Base-by-base conservation (phyloP, 2,113 vertebrate genomes). In the Xyliphius kryptos region DNA sequence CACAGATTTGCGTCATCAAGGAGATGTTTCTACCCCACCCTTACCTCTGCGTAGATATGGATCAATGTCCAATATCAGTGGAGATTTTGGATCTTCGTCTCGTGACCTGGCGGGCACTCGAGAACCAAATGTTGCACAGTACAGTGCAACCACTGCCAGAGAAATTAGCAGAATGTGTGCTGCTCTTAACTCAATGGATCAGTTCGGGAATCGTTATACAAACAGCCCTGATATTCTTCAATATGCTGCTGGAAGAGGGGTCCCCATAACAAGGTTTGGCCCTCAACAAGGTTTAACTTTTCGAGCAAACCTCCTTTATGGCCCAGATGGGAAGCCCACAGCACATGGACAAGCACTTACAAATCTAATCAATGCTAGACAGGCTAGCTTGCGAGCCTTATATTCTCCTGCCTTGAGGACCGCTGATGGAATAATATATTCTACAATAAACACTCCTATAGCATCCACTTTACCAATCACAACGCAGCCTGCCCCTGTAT, bases 111-210 rank as follows among this genome's bases (percentile, higher is more conserved):
- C 87, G 46, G 88, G 78, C 69, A 87, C 90, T 75, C 93, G 91
- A 67, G 93, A 97, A 67, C 87, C 94, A 66, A 98, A 91, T 78
- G 82, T 98, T 76, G 93, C 94, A 67, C 93, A 97, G 62, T 97
- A 97, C 74, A 97, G 96, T 57, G 94, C 96, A 63, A 98, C 96
- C 37, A 97, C 96, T 0, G 96, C 95, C 0, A 91, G 94, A 1
- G 94, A 98, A 78, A 98, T 99, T 70, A 97, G 92, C 79, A 90
- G 93, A 16, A 97, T 99, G 96, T 98, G 95, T 22, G 93, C 96
- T 1, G 95, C 94, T 71, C 89, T 99, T 64, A 97, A 95, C 78
- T 91, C 95, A 66, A 95, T 90, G 83, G 96, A 98, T 76, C 95
- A 97, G 38, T 94, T 90, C 0, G 92, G 91, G 0, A 91, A 86